phyloP scores from a whole-genome alignment of 2,113 vertebrate genomes.

The Ochotona princeps region DNA sequence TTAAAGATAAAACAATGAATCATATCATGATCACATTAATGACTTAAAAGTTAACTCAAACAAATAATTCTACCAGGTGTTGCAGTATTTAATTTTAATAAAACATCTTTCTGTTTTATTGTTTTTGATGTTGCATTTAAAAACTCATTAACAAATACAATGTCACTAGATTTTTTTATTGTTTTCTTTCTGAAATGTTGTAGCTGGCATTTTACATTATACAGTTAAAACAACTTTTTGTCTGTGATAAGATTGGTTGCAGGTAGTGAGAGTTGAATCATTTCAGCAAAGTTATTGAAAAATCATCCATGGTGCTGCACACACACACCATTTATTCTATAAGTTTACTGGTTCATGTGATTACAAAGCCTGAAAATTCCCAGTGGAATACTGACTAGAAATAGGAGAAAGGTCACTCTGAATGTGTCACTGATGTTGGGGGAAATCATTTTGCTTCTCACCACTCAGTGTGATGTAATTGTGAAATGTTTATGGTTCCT shows the following conservation, averaged over 20 bases:
- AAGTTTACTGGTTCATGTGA: not conserved
- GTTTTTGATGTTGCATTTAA: not conserved
- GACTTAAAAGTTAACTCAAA: not conserved
- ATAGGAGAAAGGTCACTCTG: not conserved
- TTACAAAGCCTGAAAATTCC: no score
- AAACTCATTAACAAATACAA: not conserved
- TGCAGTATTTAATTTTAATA: conserved; percentile 9
- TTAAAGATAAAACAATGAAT: not conserved
- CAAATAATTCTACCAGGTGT: not conserved
- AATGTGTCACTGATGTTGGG: not conserved
- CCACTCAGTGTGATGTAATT: not conserved
- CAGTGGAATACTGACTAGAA: not conserved
- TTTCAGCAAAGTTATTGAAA: not conserved
- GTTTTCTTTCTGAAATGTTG: not conserved
- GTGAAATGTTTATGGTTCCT: not conserved
- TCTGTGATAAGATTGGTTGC: not conserved
- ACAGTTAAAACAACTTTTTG: not conserved
- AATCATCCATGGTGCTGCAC: not conserved
- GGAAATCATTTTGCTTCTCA: not conserved
- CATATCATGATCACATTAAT: not conserved
- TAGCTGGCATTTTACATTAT: not conserved
- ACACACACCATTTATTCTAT: not conserved
- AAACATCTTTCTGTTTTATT: not conserved
- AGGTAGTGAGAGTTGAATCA: not conserved
- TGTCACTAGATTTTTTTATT: not conserved